Evolutionary conservation across 2,113 vertebrate genomes (phyloP).

Genomic region (Anser cygnoides): DNA sequence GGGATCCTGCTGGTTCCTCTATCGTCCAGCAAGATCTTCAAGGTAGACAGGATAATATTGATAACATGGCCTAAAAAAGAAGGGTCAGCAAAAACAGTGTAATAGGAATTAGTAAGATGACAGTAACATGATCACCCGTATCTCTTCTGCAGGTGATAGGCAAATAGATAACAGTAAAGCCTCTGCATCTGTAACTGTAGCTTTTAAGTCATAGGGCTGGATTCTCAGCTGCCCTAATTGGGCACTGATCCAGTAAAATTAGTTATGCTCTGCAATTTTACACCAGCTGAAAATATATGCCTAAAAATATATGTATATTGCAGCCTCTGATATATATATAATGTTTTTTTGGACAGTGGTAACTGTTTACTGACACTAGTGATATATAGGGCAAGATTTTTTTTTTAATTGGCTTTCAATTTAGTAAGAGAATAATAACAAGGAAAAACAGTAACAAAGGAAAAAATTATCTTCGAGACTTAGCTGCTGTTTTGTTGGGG

Average conservation of each 20-base stretch:
- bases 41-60: background rate
- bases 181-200: background rate
- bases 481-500: background rate
- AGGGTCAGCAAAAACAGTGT: background rate
- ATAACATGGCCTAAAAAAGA: background rate
- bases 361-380: background rate
- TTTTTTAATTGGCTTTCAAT: background rate
- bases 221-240: constrained; percentile 2
- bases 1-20: background rate
- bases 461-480: background rate
- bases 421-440: background rate
- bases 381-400: background rate
- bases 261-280: background rate
- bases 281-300: background rate
- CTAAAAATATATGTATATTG: background rate
- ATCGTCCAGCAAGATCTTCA: background rate
- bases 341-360: background rate
- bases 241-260: background rate
- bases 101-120: background rate
- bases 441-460: background rate
- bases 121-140: background rate
- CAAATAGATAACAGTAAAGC: background rate
- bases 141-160: background rate
- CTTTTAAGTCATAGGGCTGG: background rate
- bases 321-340: background rate